Evolutionary conservation across 35 echinoderm and acorn worm species (phyloP).

Genomic region (Diadema setosum): DNA sequence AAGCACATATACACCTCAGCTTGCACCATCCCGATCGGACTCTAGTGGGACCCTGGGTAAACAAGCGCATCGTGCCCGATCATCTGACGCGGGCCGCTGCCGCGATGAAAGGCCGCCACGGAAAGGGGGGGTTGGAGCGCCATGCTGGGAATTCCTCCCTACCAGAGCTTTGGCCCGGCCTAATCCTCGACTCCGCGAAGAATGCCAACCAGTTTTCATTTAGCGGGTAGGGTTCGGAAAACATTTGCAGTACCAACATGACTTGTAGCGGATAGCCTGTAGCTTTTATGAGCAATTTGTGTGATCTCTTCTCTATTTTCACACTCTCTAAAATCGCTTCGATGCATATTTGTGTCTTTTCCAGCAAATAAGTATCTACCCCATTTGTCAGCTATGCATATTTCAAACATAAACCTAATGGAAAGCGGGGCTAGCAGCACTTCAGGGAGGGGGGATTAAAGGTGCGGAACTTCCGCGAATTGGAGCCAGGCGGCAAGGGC

Average conservation of each 20-base stretch:
- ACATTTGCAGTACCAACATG: background rate
- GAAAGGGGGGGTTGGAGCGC: background rate
- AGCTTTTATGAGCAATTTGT: too few species aligned
- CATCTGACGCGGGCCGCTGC: conserved; percentile 20
- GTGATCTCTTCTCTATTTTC: too few species aligned
- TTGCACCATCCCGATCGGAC: background rate
- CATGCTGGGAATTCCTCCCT: background rate
- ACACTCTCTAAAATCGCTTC: too few species aligned
- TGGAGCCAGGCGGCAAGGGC: too few species aligned
- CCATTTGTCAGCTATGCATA: too few species aligned
- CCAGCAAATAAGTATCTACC: too few species aligned
- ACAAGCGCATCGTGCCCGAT: background rate
- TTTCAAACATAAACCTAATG: too few species aligned
- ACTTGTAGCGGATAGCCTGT: too few species aligned
- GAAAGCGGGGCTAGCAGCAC: too few species aligned
- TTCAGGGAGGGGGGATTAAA: too few species aligned
- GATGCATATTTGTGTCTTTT: too few species aligned
- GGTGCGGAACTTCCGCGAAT: too few species aligned
- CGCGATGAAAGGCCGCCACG: background rate
- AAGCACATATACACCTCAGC: background rate
- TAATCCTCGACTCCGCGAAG: background rate
- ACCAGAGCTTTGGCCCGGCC: background rate
- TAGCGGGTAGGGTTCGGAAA: background rate
- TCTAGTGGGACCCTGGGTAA: background rate
- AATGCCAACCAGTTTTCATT: conserved; percentile 9